Base-by-base conservation (phyloP, 2,888 invertebrate species). In the Philopedon plagiatum region DNA sequence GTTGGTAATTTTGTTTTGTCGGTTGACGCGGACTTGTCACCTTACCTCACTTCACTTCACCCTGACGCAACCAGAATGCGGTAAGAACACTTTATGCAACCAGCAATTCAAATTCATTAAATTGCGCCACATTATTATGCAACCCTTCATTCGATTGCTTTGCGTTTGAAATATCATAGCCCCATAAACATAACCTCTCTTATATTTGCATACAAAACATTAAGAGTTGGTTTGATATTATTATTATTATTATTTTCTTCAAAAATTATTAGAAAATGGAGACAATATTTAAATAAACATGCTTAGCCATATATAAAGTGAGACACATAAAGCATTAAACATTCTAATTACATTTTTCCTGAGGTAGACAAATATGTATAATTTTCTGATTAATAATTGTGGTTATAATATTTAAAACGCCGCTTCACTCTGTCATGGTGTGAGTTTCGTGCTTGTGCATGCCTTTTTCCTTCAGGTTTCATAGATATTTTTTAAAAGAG, bases 1-100 rank as follows among this genome's bases (percentile, higher is more conserved):
- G 85, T 85, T 85, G 84, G 84, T 85, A 85, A 85, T 85, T 85
- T 84, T 85, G 83, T 85, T 85, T 85, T 85, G 83, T 85, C 84
- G 85, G 84, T 85, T 85, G 85, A 85, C 84, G 85, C 85, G 85
- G 85, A 85, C 84, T 84, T 84, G 82, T 84, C 85, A 84, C 83
- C 83, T 83, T 83, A 84, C 84, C 84, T 83, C 84, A 84, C 84
- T 84, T 84, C 80, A 83, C 84, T 84, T 85, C 85, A 84, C 84
- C 83, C 81, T 85, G 85, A 84, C 83, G 85, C 85, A 84, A 85
- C 85, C 83, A 85, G 85, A 85, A 85, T 85, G 85, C 83, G 85
- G 85, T 85, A 85, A 85, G 85, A 85, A 85, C 85, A 85, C 84
- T 81, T 82, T 82, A 65, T 70, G 73, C 73, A 69, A 62, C 70